Base-by-base conservation (phyloP, 2,888 invertebrate genomes). In the Geotrupes spiniger region DNA sequence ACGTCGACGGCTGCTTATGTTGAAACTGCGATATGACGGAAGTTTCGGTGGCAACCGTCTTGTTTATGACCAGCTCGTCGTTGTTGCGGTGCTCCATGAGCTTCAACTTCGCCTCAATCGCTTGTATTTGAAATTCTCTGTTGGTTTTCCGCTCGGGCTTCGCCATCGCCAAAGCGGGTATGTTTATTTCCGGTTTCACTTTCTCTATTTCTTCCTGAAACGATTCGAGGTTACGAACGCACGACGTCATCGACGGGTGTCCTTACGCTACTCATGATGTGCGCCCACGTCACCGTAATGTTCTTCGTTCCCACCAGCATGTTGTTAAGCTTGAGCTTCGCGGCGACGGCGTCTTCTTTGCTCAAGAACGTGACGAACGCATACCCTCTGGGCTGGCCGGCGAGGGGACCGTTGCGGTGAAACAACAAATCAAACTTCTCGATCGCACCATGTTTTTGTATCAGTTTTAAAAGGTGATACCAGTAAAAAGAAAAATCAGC, bases 341-440 rank as follows among this genome's bases (percentile, higher is more conserved):
- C 92, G 58, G 75, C 77, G 29, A 81, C 72, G 0, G 92, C 92
- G 59, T 89, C 85, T 42, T 79, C 77, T 42, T 77, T 75, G 59
- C 74, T 65, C 1, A 48, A 79, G 69, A 87, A 95, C 0, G 93
- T 93, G 42, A 93, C 91, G 73, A 96, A 96, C 12, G 94, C 94
- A 69, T 94, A 96, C 12, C 96, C 95, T 52, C 93, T 79, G 1
- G 95, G 92, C 70, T 90, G 90, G 42, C 94, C 94, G 59, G 84
- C 82, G 59, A 88, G 82, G 28, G 93, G 92, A 59, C 95, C 95
- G 58, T 86, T 84, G 59, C 92, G 92, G 74, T 95, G 93, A 72
- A 93, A 94, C 60, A 96, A 82, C 76, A 94, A 87, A 77, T 96
- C 95, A 77, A 95, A 94, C 84, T 94, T 93, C 78, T 92, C 90